Conservation (phyloP, 53 echinoderm and acorn worm genomes). For the Holothuria leucospilota region DNA sequence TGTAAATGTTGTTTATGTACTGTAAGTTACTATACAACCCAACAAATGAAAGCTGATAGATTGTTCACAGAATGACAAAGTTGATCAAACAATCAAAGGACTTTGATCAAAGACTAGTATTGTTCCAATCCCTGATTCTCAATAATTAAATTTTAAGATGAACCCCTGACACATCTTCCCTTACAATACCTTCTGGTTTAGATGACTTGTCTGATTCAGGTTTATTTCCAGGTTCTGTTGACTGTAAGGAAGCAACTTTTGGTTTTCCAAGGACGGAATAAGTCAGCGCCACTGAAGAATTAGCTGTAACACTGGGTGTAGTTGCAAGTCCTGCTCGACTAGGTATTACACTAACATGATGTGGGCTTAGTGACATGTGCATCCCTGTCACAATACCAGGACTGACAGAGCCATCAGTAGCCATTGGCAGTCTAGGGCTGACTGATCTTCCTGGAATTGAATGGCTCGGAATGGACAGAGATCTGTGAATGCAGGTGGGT, state of each 20-base stretch:
- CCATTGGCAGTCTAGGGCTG: not conserved
- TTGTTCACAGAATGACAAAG: too few relatives aligned
- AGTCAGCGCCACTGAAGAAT: conserved; percentile 11
- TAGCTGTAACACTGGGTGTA: not conserved
- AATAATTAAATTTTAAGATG: too few relatives aligned
- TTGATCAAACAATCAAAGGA: too few relatives aligned
- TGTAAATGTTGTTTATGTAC: too few relatives aligned
- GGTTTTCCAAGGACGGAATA: conserved; percentile 31
- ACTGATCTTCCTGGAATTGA: conserved; percentile 1
- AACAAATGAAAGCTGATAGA: too few relatives aligned
- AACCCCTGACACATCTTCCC: too few relatives aligned
- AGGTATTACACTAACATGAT: not conserved
- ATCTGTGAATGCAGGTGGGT: not conserved
- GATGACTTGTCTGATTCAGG: too few relatives aligned
- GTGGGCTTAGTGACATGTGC: not conserved
- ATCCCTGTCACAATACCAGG: not conserved
- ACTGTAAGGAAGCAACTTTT: not conserved
- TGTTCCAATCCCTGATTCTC: too few relatives aligned
- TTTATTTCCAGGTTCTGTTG: too few relatives aligned
- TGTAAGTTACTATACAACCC: too few relatives aligned
- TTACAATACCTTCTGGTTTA: too few relatives aligned
- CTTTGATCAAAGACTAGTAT: too few relatives aligned
- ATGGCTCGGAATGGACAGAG: conserved; percentile 33
- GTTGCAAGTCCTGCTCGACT: not conserved
- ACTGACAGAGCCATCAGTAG: conserved; percentile 1